Evolutionary conservation across 2,888 invertebrate species (phyloP), one percentile per base, ranked within the genome.

Genomic region (Tachina fera): DNA sequence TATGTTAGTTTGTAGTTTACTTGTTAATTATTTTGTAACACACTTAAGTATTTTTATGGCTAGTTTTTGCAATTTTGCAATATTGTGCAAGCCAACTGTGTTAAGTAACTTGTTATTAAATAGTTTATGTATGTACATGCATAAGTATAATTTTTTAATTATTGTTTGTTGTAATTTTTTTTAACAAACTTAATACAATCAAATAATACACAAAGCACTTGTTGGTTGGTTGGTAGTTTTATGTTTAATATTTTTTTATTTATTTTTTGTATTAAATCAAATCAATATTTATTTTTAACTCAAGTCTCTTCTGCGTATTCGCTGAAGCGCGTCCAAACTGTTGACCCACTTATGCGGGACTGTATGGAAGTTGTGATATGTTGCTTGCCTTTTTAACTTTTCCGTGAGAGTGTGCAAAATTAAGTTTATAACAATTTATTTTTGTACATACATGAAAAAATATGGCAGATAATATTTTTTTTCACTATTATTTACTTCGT

Each of bases 281-380:
- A n/a, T n/a, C n/a, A n/a, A 9, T 22, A 47, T 41, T 16, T 53
- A n/a, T 70, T 71, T 77, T n/a, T 16, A 77, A 65, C 14, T 13
- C 63, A 65, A 72, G 72, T 65, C 53, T 74, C 31, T 74, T 61
- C 58, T 70, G 39, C 47, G 13, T 47, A 58, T 77, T 77, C 60
- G 43, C 65, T 77, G 84, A 43, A 82, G 76, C 74, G 82, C 85
- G 80, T 81, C 80, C 87, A 87, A 85, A 47, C 80, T 74, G 85
- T 80, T 87, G 87, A 87, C 87, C 87, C 80, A 87, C 85, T 87
- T 87, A 60, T 65, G 61, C 67, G 80, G 83, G 85, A 85, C 80
- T 83, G 81, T 74, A 51, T 47, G 31, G 47, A 65, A 65, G 76
- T 41, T 74, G 63, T 60, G 31, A 39, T 65, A 49, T 63, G 78